These are phyloP conservation scores for Vidua macroura DNA, from an alignment of 2,113 vertebrate species.

Conservation along the genomic window DNA sequence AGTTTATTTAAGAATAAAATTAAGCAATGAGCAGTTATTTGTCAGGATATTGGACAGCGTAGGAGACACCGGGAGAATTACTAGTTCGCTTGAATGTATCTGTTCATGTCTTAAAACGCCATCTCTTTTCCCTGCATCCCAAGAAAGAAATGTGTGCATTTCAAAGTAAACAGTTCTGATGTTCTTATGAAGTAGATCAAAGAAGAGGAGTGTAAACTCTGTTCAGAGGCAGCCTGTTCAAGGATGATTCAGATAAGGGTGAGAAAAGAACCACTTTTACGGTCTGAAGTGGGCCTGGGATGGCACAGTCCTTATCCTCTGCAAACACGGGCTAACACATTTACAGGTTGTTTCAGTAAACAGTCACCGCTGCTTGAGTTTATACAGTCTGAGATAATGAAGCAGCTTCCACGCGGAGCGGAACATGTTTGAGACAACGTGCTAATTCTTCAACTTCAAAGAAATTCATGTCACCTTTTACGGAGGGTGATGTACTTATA, in stretches of 20 bases:
- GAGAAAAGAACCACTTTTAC: slow-evolving; percentile 25
- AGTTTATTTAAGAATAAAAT: neutral
- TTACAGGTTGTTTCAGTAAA: slow-evolving; percentile 54
- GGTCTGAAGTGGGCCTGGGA: slow-evolving; percentile 11
- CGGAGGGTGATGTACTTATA: neutral
- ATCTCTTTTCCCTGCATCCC: neutral
- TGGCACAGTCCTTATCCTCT: slow-evolving; percentile 29
- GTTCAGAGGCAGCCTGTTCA: slow-evolving; percentile 24
- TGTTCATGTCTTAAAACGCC: neutral
- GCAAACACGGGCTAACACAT: slow-evolving; percentile 46
- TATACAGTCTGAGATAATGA: slow-evolving; percentile 53
- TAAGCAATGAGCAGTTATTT: neutral
- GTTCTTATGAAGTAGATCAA: slow-evolving; percentile 64
- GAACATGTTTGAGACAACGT: slow-evolving; percentile 16
- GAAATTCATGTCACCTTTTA: neutral
- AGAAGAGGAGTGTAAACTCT: slow-evolving; percentile 38
- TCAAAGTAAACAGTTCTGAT: slow-evolving; percentile 62
- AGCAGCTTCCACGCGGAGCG: neutral
- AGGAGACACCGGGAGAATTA: neutral
- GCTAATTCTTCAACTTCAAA: slow-evolving; percentile 59
- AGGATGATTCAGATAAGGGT: slow-evolving; percentile 45
- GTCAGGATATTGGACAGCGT: neutral
- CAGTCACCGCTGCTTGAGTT: slow-evolving; percentile 17
- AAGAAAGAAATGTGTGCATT: slow-evolving; percentile 39
- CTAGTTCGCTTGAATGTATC: neutral